A percentile compares a stretch with the other conserved stretches of the same genome.
These are phyloP conservation scores for Psettodes erumei DNA, from an alignment of 2,113 vertebrate species.

Conservation along the genomic window DNA sequence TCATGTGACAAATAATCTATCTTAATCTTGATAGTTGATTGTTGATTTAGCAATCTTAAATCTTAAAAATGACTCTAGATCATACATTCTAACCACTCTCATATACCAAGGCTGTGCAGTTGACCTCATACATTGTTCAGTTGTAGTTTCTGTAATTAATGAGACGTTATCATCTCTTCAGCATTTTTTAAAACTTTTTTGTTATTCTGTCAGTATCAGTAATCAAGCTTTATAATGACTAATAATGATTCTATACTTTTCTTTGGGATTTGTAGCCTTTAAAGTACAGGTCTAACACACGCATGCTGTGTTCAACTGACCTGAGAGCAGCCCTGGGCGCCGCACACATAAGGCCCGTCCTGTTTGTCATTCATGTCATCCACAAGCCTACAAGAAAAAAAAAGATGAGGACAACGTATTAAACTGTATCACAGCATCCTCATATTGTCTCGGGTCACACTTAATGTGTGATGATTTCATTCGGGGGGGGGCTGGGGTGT, in stretches of 20 bases:
- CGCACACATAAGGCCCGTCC: constrained; percentile 95
- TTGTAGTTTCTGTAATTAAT: constrained; percentile 1
- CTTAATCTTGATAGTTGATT: too few species aligned
- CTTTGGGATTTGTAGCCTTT: background rate
- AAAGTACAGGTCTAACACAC: background rate
- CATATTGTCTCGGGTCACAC: background rate
- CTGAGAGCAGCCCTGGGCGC: constrained; percentile 96
- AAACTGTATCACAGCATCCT: constrained; percentile 14
- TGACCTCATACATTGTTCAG: background rate
- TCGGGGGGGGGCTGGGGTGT: constrained; percentile 7
- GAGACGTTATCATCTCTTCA: background rate
- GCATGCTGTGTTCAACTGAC: constrained; percentile 81
- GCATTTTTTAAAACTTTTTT: background rate
- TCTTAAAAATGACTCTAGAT: background rate
- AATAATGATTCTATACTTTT: background rate
- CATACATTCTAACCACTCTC: background rate
- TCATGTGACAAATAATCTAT: background rate
- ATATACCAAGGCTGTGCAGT: background rate
- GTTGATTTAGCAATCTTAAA: too few species aligned
- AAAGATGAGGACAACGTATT: constrained; percentile 36
- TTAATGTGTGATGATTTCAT: constrained; percentile 6
- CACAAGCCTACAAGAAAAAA: constrained; percentile 85
- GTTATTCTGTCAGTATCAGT: background rate
- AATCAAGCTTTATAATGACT: background rate
- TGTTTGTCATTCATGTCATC: constrained; percentile 98